Base-by-base conservation (phyloP, 2,888 invertebrate species). In the Nipponacmea schrenckii region DNA sequence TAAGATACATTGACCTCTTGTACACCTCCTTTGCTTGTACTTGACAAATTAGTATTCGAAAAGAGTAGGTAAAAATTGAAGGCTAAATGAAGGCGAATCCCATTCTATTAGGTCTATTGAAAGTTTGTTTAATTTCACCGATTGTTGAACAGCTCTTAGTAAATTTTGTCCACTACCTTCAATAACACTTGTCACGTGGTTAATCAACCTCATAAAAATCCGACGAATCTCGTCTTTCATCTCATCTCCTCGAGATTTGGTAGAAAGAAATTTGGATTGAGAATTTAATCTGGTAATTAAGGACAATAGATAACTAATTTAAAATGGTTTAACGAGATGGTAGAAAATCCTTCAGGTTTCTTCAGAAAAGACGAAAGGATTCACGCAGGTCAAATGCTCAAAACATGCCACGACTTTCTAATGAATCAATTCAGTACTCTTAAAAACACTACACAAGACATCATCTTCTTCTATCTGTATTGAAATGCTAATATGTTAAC, bases 301-400 rank as follows among this genome's bases (percentile, higher is more conserved):
- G 20, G 56, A 56, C 56, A 56, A 56, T 56, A 56, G 56, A 56
- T 24, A 56, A 7, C 56, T 24, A 56, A 56, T 56, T 56, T 24
- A 24, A 56, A 56, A 56, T 20, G 56, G 24, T 56, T 56, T 24
- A 56, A 15, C 56, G 20, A 24, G 56, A 24, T 24, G 24, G 20
- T 56, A 56, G 39, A 39, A 10, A 39, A 39, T 39, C 39, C 39
- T 39, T 39, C 39, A 39, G 4, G 39, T 39, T 39, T 8, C 39
- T 39, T 39, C 39, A 39, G 39, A 39, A 39, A 10, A 39, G 39
- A 39, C 39, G 10, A 39, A 39, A 39, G 7, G 39, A 39, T 39
- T 39, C 10, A 39, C 39, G 39, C 1, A 39, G 39, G 39, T 39
- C 39, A 39, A 39, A 39, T 39, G 39, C 39, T 39, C 39, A 8